Percentiles rank a stretch among this genome's conserved stretches.
Conservation (phyloP, 2,888 invertebrate species). For the Apeira syringaria region DNA sequence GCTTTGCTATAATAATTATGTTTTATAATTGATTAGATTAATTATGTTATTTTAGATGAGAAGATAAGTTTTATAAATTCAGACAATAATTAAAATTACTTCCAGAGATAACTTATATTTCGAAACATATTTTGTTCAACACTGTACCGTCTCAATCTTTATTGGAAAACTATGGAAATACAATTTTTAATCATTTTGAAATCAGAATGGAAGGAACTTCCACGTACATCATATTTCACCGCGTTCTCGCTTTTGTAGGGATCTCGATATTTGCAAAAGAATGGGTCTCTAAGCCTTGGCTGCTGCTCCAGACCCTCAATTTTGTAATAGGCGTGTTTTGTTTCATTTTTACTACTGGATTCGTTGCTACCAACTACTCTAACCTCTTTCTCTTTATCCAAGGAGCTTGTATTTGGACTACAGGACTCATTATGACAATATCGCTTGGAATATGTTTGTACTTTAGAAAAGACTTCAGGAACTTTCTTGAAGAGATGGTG, state of each 20-base stretch:
- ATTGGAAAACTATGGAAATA: too few relatives aligned
- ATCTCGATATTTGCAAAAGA: conserved; percentile 56
- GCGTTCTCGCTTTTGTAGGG: conserved; percentile 58
- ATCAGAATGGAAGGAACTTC: conserved; percentile 57
- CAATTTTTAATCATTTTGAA: conserved; percentile 6
- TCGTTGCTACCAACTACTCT: conserved; percentile 46
- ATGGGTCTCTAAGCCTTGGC: conserved; percentile 55
- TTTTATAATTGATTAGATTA: too few relatives aligned
- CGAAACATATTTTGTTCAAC: too few relatives aligned
- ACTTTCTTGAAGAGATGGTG: conserved; percentile 58
- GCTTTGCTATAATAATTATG: too few relatives aligned
- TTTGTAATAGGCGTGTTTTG: conserved; percentile 53
- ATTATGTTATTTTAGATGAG: too few relatives aligned
- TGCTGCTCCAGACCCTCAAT: conserved; percentile 57
- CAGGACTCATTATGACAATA: conserved; percentile 66
- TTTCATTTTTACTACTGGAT: conserved; percentile 62
- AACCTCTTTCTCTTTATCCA: conserved; percentile 60
- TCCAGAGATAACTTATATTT: too few relatives aligned
- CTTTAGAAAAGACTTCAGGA: conserved; percentile 54
- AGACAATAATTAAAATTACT: too few relatives aligned
- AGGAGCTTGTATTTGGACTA: conserved; percentile 72
- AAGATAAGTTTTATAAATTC: too few relatives aligned
- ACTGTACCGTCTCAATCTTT: too few relatives aligned
- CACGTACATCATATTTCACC: conserved; percentile 43
- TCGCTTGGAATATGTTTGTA: conserved; percentile 57